phyloP scores from a whole-genome alignment of 2,113 vertebrate species.

The Entomyzon cyanotis region DNA sequence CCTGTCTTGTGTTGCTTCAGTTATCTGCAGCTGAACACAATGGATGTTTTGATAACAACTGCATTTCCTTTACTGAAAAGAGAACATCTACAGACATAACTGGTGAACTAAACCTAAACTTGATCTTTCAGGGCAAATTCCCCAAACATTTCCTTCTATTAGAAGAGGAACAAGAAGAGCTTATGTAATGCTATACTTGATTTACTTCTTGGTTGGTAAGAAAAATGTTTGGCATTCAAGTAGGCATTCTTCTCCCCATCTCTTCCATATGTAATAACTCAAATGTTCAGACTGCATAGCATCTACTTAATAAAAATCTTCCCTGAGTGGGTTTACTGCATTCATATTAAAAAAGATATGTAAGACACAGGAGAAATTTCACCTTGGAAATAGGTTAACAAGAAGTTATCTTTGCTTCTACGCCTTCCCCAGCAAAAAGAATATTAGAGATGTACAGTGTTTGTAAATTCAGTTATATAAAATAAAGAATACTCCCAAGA shows the following conservation, averaged over 20 bases:
- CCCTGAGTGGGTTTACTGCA: not conserved
- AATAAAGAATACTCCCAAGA: not conserved
- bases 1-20: not conserved
- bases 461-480: not conserved
- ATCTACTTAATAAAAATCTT: not conserved
- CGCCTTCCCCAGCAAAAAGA: not conserved
- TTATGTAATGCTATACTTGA: not conserved
- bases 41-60: not conserved
- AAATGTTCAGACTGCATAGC: not conserved
- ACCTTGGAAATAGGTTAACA: not conserved
- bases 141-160: not conserved
- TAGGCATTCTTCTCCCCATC: not conserved
- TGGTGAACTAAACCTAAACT: not conserved
- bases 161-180: not conserved
- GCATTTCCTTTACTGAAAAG: not conserved
- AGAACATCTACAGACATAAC: not conserved
- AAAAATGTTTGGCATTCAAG: slow-evolving; percentile 14
- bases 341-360: not conserved
- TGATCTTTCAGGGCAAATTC: not conserved
- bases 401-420: not conserved
- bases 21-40: not conserved
- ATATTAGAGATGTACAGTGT: not conserved
- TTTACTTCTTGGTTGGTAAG: not conserved
- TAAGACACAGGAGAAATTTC: not conserved
- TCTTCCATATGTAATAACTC: not conserved